Evolutionary conservation across 2,113 vertebrate genomes (phyloP), one percentile per base, ranked within the genome.

Genomic region (Australoheros scitulus): DNA sequence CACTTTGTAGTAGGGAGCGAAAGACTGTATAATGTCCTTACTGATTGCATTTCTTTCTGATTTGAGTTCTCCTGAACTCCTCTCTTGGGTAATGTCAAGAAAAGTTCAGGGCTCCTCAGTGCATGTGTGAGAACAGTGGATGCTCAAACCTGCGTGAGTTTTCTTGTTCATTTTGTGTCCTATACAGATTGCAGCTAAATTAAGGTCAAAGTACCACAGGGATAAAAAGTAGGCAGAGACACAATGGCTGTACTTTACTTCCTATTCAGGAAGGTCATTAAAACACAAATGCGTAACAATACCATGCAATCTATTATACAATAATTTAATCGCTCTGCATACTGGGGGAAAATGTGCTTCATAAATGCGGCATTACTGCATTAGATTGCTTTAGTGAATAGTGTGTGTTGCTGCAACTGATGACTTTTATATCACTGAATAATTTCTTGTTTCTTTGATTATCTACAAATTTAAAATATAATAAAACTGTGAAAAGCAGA

Each of bases 121-220:
- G 26, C 68, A 34, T 55, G 68, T 72, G 26, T 55, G 47, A n/a
- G 7, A 72, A 55, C 17, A 14, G 47, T 65, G 52, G 58, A 68
- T 20, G 74, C 57, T 74, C 58, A 43, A 55, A 83, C 47, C 65
- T 50, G 77, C 43, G 1, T 85, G 22, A 64, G 32, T 79, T 41
- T 87, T 56, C 89, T 84, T 89, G 76, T 87, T 76, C 77, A 61
- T 59, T 34, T 32, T 22, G 64, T 47, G 29, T 43, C 29, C 10
- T 57, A 76, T 68, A 20, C 8, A 64, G 8, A 75, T 26, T 32
- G 22, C 3, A 65, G 57, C 7, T 83, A 52, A 72, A 80, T 85
- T 24, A 36, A 85, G 61, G 43, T 29, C 57, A 84, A 41, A 56
- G 47, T 7, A 56, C 47, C 70, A 18, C 8, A 7, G 17, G 61